Evolutionary conservation across 2,888 invertebrate genomes (phyloP), one percentile per base, ranked within the genome.

Genomic region (Alloscopus bannaensis): DNA sequence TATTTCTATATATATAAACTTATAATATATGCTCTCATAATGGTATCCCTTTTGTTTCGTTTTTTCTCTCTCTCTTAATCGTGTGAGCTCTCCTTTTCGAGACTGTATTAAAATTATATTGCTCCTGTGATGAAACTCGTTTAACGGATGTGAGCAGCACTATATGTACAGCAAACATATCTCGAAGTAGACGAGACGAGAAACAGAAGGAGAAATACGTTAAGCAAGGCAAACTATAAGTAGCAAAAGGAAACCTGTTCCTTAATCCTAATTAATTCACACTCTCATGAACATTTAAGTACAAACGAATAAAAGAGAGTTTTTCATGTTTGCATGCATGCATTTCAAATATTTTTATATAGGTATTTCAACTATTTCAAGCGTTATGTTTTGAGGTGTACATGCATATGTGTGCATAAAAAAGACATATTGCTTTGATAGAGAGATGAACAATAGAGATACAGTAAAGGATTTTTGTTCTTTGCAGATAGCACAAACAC

Each of bases 251-350:
- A 83, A 84, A 83, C 84, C 82, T 76, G 83, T 84, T 84, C 79
- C 79, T 65, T 83, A 84, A 83, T 84, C 83, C 83, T 84, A 84
- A 84, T 84, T 84, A 84, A 84, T 83, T 84, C 84, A 84, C 83
- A 83, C 84, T 84, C 83, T 81, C 80, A 76, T 82, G 83, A 78
- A 83, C 83, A 83, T 83, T 83, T 81, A 83, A 83, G 83, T 80
- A 81, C 40, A 65, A 59, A 59, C 55, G 73, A 73, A 73, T 72
- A 73, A 77, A 66, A 66, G 55, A 55, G 26, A 55, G 45, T 4
- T 45, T 45, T 45, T 42, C 20, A 28, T 59, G 59, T 31, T 60
- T 60, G 70, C 60, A 50, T 60, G 57, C 42, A 70, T 70, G 28
- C 29, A 45, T 4, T n/a, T n/a, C n/a, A n/a, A n/a, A n/a, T 47